These are phyloP conservation scores for Axea sp. DNA, from an alignment of 2,888 invertebrate genomes.

Conservation along the genomic window DNA sequence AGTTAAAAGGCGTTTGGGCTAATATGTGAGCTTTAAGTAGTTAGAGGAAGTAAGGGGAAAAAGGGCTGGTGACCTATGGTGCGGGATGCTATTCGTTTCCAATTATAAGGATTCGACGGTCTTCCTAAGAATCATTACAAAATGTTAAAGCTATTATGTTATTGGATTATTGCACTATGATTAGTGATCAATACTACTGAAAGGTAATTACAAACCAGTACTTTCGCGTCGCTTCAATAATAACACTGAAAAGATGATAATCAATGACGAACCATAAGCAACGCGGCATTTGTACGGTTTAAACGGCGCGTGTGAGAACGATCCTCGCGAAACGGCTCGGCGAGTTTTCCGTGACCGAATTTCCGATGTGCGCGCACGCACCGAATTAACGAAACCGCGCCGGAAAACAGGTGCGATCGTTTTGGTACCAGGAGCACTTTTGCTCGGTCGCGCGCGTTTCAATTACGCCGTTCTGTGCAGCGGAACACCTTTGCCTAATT, in stretches of 20 bases:
- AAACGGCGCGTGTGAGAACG: no score
- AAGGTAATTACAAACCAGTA: conserved; percentile 41
- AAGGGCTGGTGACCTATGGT: conserved; percentile 51
- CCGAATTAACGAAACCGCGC: no score
- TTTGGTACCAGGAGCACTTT: no score
- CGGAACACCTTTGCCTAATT: no score
- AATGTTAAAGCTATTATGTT: conserved; percentile 59
- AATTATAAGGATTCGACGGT: conserved; percentile 57
- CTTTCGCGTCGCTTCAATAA: conserved; percentile 19
- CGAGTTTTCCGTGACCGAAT: no score
- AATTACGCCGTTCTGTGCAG: no score
- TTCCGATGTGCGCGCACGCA: no score
- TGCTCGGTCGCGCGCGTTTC: no score
- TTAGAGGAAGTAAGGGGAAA: conserved; percentile 48
- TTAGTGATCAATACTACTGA: conserved; percentile 50
- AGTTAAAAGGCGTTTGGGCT: conserved; percentile 37
- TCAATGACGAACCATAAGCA: conserved; percentile 4
- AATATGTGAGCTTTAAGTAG: conserved; percentile 35
- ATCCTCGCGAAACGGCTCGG: no score
- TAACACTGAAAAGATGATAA: conserved; percentile 25
- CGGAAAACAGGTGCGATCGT: no score
- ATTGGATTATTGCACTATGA: conserved; percentile 56
- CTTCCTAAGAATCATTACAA: conserved; percentile 58
- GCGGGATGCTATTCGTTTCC: conserved; percentile 51
- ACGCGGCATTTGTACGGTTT: no score